These are phyloP conservation scores for Zoanthus sociatus DNA, from an alignment of 92 coral and sea anemone genomes.

Conservation along the genomic window DNA sequence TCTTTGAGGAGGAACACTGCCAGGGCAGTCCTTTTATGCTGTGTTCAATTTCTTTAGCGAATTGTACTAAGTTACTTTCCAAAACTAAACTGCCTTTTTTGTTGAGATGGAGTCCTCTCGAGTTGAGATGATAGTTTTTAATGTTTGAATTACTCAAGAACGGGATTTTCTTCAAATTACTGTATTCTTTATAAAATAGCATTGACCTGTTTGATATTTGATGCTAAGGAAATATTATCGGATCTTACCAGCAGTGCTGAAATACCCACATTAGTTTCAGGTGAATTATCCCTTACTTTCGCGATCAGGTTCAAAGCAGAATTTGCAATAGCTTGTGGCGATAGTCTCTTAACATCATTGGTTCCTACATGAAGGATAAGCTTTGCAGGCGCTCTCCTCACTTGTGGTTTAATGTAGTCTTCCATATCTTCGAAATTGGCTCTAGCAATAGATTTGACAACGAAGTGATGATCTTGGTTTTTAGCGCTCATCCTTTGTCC, in stretches of 20 bases:
- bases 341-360: conserved; percentile 35
- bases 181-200: background rate
- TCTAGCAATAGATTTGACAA: conserved; percentile 50
- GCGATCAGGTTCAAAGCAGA: conserved; percentile 41
- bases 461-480: background rate
- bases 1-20: background rate
- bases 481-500: background rate
- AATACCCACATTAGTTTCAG: conserved; percentile 36
- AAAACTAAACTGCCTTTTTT: background rate
- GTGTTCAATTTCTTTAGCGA: background rate
- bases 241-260: conserved; percentile 21
- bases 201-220: background rate
- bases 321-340: conserved; percentile 45
- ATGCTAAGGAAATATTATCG: background rate
- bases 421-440: conserved; percentile 45
- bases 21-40: background rate
- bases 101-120: background rate
- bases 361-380: conserved; percentile 44
- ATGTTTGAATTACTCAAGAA: background rate
- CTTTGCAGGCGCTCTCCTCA: conserved; percentile 12
- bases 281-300: conserved; percentile 48
- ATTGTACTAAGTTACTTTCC: background rate
- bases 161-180: background rate
- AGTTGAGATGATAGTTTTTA: background rate
- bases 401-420: conserved; percentile 33